These are phyloP conservation scores for Ridgeia piscesae DNA, from an alignment of 1,140 invertebrate genomes.

Conservation along the genomic window DNA sequence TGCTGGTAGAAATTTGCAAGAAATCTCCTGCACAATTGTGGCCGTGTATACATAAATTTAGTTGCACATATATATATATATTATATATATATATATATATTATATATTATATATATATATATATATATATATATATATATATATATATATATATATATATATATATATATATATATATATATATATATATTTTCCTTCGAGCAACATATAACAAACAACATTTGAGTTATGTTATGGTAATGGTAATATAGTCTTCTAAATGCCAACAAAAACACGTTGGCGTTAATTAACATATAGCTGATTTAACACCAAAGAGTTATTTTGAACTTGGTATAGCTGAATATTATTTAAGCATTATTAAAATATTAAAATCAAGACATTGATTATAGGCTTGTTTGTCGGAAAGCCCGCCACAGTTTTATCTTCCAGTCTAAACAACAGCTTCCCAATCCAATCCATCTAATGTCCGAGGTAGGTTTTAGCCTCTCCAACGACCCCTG, in stretches of 20 bases:
- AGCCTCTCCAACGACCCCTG: too few relatives aligned
- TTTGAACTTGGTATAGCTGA: not conserved
- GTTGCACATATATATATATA: not conserved
- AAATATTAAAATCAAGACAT: too few relatives aligned
- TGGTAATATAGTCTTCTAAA: not conserved
- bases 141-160: too few relatives aligned
- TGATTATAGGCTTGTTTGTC: too few relatives aligned
- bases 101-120: too few relatives aligned
- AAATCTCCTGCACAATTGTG: not conserved
- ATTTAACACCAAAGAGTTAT: not conserved
- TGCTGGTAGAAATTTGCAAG: not conserved
- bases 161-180: too few relatives aligned
- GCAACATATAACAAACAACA: too few relatives aligned
- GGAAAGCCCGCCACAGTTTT: not conserved
- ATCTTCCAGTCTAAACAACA: not conserved
- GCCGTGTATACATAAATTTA: not conserved
- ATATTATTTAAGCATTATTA: not conserved
- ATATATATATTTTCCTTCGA: too few relatives aligned
- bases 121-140: too few relatives aligned
- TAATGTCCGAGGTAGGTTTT: too few relatives aligned
- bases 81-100: too few relatives aligned
- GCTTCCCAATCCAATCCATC: not conserved
- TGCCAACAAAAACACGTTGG: not conserved
- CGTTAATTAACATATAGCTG: not conserved
- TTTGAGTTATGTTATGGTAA: not conserved